These are phyloP conservation scores for Polydrusus tereticollis DNA, from an alignment of 2,888 invertebrate genomes.

Conservation along the genomic window DNA sequence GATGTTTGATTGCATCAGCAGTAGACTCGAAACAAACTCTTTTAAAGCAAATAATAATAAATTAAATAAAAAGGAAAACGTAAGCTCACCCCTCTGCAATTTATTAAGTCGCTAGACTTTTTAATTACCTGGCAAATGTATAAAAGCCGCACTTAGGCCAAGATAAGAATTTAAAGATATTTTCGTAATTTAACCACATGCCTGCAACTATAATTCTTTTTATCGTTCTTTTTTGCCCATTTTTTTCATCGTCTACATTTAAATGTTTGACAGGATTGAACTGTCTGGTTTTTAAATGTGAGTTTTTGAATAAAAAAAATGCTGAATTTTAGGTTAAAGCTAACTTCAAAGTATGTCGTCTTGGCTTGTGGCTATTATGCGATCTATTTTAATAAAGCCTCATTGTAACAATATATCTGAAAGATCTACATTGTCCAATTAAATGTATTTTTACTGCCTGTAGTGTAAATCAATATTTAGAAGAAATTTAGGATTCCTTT, in stretches of 20 bases:
- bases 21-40: not conserved
- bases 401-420: too few relatives aligned
- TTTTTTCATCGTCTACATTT: constrained; percentile 6
- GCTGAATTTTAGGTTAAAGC: too few relatives aligned
- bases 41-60: not conserved
- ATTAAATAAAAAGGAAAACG: constrained; percentile 4
- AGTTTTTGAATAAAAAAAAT: too few relatives aligned
- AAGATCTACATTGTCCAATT: too few relatives aligned
- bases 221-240: constrained; percentile 16
- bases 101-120: constrained; percentile 31
- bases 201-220: constrained; percentile 7
- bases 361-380: too few relatives aligned
- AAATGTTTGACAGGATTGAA: constrained; percentile 5
- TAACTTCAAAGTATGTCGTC: too few relatives aligned
- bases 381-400: too few relatives aligned
- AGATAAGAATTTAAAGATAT: constrained; percentile 39
- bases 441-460: too few relatives aligned
- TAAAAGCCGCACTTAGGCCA: constrained; percentile 32
- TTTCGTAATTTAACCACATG: constrained; percentile 28
- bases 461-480: too few relatives aligned
- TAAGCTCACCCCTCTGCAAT: constrained; percentile 7
- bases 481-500: too few relatives aligned
- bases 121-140: constrained; percentile 29
- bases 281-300: not conserved
- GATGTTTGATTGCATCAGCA: too few relatives aligned